phyloP scores from a whole-genome alignment of 2,113 vertebrate genomes.

The Gavialis gangeticus region DNA sequence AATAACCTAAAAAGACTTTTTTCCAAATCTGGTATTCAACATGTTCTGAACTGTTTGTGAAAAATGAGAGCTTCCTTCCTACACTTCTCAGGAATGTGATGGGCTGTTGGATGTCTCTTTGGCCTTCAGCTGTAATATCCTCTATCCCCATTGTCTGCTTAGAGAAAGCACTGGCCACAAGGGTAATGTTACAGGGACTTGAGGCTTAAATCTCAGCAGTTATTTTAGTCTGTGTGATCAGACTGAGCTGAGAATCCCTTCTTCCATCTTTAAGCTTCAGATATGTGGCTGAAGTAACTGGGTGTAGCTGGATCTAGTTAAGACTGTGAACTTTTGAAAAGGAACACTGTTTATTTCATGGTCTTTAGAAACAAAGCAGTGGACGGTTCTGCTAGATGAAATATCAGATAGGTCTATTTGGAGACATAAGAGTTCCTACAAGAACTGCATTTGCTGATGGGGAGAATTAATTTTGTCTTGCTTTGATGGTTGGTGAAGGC shows the following conservation, averaged over 20 bases:
- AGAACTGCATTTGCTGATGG: neutral
- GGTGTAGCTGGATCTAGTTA: neutral
- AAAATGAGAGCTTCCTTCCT: neutral
- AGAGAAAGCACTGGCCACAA: accelerated
- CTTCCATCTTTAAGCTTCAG: neutral
- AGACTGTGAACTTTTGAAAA: neutral
- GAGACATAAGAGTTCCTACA: neutral
- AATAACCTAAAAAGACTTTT: neutral
- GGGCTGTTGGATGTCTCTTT: accelerated
- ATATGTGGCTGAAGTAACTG: neutral
- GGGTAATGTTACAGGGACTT: accelerated
- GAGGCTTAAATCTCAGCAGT: accelerated
- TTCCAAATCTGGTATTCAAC: neutral
- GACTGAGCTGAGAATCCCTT: accelerated
- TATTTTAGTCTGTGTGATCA: neutral
- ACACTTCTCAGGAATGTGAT: accelerated
- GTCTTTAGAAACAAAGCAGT: accelerated
- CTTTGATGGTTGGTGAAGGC: neutral
- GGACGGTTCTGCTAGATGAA: accelerated
- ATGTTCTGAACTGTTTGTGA: neutral
- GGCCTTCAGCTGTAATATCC: accelerated
- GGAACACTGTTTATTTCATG: neutral
- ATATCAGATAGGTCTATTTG: neutral
- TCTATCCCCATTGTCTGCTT: neutral
- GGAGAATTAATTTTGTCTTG: neutral